Evolutionary conservation across 2,113 vertebrate genomes (phyloP), one percentile per base, ranked within the genome.

Genomic region (Chauna torquata): DNA sequence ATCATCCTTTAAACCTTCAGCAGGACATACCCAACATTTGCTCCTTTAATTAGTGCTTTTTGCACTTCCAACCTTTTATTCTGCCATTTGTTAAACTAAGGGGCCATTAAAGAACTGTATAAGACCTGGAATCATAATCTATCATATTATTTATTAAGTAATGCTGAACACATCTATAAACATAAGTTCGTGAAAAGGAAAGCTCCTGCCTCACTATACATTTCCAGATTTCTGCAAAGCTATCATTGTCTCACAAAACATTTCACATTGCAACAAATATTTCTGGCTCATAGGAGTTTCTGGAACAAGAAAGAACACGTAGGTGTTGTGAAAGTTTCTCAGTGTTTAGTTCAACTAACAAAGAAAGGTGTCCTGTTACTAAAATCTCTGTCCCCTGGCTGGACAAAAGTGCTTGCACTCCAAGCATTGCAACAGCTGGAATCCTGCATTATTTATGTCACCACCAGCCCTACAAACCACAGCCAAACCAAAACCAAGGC

Each of bases 301-400:
- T 92, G 70, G 62, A 86, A 75, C 95, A 91, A 95, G 96, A 97
- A 65, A 24, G 28, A 74, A 88, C 87, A 47, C 8, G 89, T 64
- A 95, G 70, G 23, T 87, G 66, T 95, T 94, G 62, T 90, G 94
- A 92, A 95, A 96, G 84, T 36, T 57, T 92, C 47, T 82, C 66
- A 25, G 3, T 77, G 84, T 65, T 91, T 91, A 77, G 52, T 92
- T 87, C 89, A 80, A 11, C 58, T 65, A 28, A 74, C 9, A 75
- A 84, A 89, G 27, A 71, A 94, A 85, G 45, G n/a, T 47, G 15
- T 87, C 13, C n/a, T 80, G 30, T 65, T 52, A 47, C 75, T 77
- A 70, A 91, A 94, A 76, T 80, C 17, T 58, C 57, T 62, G 25
- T 82, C 38, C 78, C 12, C 54, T 38, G 32, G 70, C 70, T 91